A percentile compares a stretch with the other conserved stretches of the same genome.
Evolutionary conservation across 2,888 invertebrate species (phyloP).

Genomic region (Drosophila formosana): DNA sequence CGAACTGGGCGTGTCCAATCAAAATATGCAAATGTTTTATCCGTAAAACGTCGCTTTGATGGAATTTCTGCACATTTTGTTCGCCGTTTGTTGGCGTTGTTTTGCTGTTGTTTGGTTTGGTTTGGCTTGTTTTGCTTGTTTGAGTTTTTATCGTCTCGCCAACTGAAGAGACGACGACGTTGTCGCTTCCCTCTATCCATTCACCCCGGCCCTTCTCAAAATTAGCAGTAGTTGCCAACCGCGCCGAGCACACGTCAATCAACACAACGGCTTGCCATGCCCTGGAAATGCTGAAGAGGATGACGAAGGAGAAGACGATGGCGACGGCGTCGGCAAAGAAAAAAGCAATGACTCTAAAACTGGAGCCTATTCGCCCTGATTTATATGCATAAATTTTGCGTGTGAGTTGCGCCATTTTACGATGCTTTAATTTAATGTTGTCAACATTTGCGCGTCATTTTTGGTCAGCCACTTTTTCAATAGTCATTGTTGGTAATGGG

Average conservation of each 20-base stretch:
- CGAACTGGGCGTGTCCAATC: slow-evolving; percentile 74
- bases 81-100: slow-evolving; percentile 22
- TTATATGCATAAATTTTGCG: slow-evolving; percentile 69
- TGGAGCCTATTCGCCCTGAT: slow-evolving; percentile 48
- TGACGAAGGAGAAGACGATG: not conserved
- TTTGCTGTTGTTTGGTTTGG: slow-evolving; percentile 58
- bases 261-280: slow-evolving; percentile 30
- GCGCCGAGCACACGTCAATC: slow-evolving; percentile 65
- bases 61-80: slow-evolving; percentile 76
- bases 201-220: slow-evolving; percentile 39
- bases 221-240: slow-evolving; percentile 71
- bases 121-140: slow-evolving; percentile 61
- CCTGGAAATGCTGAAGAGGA: not conserved
- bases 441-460: slow-evolving; percentile 79
- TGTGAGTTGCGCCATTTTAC: slow-evolving; percentile 66
- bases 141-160: slow-evolving; percentile 42
- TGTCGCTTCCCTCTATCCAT: slow-evolving; percentile 2
- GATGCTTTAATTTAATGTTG: slow-evolving; percentile 76
- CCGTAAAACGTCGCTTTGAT: slow-evolving; percentile 78
- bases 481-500: slow-evolving; percentile 62
- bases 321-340: not conserved
- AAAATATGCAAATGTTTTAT: slow-evolving; percentile 79
- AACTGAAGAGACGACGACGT: slow-evolving; percentile 22
- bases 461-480: slow-evolving; percentile 66
- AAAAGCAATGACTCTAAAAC: slow-evolving; percentile 3